phyloP scores from a whole-genome alignment of 2,113 vertebrate species.

The Speoplatyrhinus poulsoni region DNA sequence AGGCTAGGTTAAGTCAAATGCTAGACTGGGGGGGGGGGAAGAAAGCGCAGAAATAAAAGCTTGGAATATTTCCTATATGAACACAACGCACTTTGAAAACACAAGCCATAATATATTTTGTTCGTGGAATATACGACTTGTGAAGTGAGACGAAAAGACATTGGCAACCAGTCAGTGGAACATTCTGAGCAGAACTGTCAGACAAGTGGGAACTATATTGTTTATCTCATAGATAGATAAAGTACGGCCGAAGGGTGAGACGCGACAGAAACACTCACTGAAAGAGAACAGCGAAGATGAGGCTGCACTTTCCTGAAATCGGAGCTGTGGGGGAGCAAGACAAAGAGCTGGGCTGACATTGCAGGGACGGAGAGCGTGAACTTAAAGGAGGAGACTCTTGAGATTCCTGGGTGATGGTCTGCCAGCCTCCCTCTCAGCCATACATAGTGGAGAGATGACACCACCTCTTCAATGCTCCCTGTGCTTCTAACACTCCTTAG shows the following conservation, averaged over 20 bases:
- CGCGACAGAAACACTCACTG: not conserved
- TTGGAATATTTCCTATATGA: too few relatives aligned
- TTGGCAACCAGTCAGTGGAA: not conserved
- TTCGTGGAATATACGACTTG: not conserved
- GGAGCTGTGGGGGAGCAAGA: constrained; percentile 44
- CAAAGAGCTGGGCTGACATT: not conserved
- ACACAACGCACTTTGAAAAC: too few relatives aligned
- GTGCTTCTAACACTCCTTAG: not conserved
- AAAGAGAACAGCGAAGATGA: constrained; percentile 16
- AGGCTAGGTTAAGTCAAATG: too few relatives aligned
- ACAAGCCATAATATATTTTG: too few relatives aligned
- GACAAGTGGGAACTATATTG: not conserved
- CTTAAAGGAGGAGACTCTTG: not conserved
- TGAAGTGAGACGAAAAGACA: not conserved
- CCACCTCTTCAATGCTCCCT: constrained; percentile 9
- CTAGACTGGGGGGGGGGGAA: too few relatives aligned
- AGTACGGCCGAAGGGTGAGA: not conserved
- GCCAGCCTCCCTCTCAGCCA: constrained; percentile 12
- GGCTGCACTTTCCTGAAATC: constrained; percentile 47
- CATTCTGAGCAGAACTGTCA: not conserved
- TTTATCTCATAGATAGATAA: constrained; percentile 7
- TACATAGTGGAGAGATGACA: constrained; percentile 18
- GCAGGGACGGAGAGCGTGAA: constrained; percentile 12
- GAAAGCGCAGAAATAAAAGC: too few relatives aligned
- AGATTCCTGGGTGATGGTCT: constrained; percentile 24